Evolutionary conservation across 2,888 invertebrate species (phyloP).

Genomic region (Synanthedon formicaeformis): DNA sequence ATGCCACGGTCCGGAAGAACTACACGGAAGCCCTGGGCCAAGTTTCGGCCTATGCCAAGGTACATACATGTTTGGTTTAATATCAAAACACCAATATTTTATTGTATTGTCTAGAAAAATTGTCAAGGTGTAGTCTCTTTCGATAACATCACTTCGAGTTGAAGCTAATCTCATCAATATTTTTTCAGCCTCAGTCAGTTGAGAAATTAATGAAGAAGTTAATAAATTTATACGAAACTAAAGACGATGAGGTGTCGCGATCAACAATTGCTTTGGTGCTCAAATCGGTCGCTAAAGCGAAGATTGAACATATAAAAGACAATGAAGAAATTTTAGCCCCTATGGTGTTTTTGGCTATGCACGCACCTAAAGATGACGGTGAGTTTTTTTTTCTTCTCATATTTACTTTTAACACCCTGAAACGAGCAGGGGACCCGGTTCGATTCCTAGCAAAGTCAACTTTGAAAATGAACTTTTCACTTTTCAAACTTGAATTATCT

Average conservation of each 20-base stretch:
- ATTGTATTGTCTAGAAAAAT: not conserved
- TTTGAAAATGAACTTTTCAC: too few relatives aligned
- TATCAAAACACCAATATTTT: not conserved
- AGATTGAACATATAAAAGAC: constrained; percentile 84
- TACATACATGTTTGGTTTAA: constrained; percentile 15
- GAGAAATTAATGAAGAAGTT: constrained; percentile 71
- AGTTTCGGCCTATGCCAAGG: constrained; percentile 85
- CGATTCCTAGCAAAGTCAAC: too few relatives aligned
- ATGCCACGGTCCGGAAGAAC: constrained; percentile 84
- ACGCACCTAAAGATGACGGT: constrained; percentile 79
- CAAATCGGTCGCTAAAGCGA: constrained; percentile 84
- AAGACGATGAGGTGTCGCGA: constrained; percentile 78
- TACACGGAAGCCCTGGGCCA: constrained; percentile 88
- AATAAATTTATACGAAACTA: constrained; percentile 64
- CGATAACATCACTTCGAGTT: too few relatives aligned
- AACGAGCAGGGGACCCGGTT: too few relatives aligned
- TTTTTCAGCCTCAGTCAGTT: constrained; percentile 53
- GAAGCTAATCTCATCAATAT: not conserved
- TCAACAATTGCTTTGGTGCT: constrained; percentile 81
- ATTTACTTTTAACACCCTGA: not conserved
- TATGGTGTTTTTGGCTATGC: constrained; percentile 91
- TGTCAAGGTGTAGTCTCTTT: not conserved
- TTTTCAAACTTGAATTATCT: too few relatives aligned
- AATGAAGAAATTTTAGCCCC: constrained; percentile 83
- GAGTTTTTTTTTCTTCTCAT: constrained; percentile 6